A percentile compares a stretch with the other conserved stretches of the same genome.
phyloP scores from a whole-genome alignment of 2,113 vertebrate species.

The Turnix velox region DNA sequence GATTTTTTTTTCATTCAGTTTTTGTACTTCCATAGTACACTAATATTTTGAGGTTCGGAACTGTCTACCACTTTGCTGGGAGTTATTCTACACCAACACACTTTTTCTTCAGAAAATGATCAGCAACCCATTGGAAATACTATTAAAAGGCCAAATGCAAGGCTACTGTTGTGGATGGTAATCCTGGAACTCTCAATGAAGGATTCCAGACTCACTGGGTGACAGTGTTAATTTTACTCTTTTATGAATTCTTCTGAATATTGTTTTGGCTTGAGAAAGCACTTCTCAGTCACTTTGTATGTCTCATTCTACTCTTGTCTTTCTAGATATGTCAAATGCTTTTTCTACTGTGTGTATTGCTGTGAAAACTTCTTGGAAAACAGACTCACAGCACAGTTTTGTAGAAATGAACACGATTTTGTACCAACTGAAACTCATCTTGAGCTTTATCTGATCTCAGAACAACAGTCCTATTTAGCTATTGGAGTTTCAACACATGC shows the following conservation, averaged over 20 bases:
- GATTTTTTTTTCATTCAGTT: background rate
- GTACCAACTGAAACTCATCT: background rate
- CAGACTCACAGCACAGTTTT: background rate
- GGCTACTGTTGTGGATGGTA: background rate
- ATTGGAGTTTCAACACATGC: background rate
- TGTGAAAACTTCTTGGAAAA: background rate
- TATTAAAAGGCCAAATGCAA: background rate
- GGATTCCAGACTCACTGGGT: background rate
- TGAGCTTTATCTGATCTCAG: background rate
- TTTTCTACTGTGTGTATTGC: background rate
- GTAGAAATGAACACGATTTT: background rate
- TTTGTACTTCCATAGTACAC: background rate
- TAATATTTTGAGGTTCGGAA: background rate
- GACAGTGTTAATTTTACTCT: background rate
- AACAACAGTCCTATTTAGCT: background rate
- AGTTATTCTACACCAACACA: background rate
- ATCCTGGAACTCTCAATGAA: background rate
- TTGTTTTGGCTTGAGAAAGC: background rate
- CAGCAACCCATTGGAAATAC: background rate
- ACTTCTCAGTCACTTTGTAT: background rate
- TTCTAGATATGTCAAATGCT: background rate
- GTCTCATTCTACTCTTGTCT: background rate
- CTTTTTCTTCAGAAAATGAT: background rate
- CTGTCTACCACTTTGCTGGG: background rate
- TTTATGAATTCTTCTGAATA: background rate